A percentile compares a stretch with the other conserved stretches of the same genome.
These are phyloP conservation scores for Leptarthrus brevirostris DNA, from an alignment of 2,888 invertebrate genomes.

Conservation along the genomic window DNA sequence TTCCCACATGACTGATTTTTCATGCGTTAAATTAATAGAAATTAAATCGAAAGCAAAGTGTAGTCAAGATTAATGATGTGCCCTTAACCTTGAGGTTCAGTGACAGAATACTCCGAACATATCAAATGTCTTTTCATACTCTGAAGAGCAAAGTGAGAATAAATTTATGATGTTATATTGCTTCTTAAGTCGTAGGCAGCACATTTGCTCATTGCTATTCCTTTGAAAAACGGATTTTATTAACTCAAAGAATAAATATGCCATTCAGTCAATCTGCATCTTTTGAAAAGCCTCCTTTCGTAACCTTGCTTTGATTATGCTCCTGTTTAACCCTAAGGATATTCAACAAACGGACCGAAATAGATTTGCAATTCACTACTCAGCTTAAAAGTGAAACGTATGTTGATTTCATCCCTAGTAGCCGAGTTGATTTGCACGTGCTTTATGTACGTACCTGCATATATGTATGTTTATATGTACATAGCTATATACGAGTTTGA, in stretches of 20 bases:
- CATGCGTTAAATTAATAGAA: too few relatives aligned
- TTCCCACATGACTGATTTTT: too few relatives aligned
- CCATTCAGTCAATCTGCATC: not conserved
- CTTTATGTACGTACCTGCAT: too few relatives aligned
- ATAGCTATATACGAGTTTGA: not conserved
- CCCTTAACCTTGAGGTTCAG: too few relatives aligned
- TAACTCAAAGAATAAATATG: not conserved
- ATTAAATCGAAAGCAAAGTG: too few relatives aligned
- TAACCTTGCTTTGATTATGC: constrained; percentile 11
- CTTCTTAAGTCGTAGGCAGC: not conserved
- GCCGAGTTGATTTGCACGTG: not conserved
- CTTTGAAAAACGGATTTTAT: not conserved
- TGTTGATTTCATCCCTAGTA: not conserved
- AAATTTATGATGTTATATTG: too few relatives aligned
- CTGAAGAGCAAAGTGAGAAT: too few relatives aligned
- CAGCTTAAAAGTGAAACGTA: not conserved
- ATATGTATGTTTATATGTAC: not conserved
- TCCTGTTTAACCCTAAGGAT: not conserved
- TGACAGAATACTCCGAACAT: too few relatives aligned
- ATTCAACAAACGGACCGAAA: not conserved
- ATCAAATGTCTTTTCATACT: too few relatives aligned
- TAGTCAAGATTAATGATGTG: too few relatives aligned
- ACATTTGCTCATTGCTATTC: not conserved
- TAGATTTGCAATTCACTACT: constrained; percentile 16
- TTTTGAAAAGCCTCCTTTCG: not conserved